These are phyloP conservation scores for Anolis sagrei DNA, from an alignment of 2,113 vertebrate genomes.

Conservation along the genomic window DNA sequence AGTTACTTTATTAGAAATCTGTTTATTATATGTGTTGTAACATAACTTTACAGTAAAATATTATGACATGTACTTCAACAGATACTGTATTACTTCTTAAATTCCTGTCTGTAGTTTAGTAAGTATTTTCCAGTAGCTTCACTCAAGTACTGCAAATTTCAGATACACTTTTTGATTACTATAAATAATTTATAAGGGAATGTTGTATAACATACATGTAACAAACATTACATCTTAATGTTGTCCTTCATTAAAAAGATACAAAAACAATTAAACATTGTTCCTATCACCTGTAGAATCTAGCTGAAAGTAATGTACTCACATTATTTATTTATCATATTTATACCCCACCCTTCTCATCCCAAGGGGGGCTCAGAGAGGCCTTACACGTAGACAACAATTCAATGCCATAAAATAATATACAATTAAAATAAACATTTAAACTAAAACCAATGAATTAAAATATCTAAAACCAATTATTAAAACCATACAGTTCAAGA, in stretches of 20 bases:
- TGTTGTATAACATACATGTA: neutral
- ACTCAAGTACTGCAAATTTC: constrained; percentile 19
- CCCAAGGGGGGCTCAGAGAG: too few relatives aligned
- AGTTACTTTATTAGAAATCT: constrained; percentile 48
- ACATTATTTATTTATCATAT: too few relatives aligned
- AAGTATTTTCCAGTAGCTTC: constrained; percentile 25
- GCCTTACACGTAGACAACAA: too few relatives aligned
- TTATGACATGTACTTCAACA: constrained; percentile 22
- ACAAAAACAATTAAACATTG: neutral
- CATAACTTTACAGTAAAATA: constrained; percentile 47
- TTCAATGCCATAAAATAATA: too few relatives aligned
- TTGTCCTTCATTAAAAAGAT: neutral
- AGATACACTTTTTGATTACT: neutral
- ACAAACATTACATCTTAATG: neutral
- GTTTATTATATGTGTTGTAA: constrained; percentile 37
- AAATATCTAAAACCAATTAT: too few relatives aligned
- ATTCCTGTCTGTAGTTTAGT: constrained; percentile 29
- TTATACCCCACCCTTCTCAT: too few relatives aligned
- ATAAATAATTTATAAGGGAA: neutral
- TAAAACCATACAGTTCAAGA: too few relatives aligned
- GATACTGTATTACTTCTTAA: constrained; percentile 13
- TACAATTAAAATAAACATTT: too few relatives aligned
- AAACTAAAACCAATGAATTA: too few relatives aligned
- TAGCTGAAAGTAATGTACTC: neutral
- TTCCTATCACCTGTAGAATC: neutral